Evolutionary conservation across 2,888 invertebrate genomes (phyloP).

Genomic region (Sturmia bella): DNA sequence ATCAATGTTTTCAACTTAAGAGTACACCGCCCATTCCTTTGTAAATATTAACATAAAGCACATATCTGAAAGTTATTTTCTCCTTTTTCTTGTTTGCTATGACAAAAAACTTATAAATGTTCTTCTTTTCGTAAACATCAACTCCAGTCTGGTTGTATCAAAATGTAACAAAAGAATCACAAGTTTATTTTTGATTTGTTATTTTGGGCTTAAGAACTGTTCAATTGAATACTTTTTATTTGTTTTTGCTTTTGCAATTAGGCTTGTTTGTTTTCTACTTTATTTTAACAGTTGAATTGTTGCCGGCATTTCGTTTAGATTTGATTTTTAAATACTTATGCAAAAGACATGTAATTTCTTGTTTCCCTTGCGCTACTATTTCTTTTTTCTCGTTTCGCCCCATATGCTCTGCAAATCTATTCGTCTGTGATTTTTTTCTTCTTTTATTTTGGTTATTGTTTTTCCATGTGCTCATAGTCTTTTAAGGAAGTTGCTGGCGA

Average conservation of each 20-base stretch:
- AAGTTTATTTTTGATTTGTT: slow-evolving; percentile 36
- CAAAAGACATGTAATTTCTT: slow-evolving; percentile 1
- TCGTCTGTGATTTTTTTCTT: slow-evolving; percentile 46
- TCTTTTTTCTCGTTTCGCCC: not conserved
- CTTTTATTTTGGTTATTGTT: too few relatives aligned
- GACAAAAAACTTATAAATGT: not conserved
- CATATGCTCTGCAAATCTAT: not conserved
- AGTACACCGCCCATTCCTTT: too few relatives aligned
- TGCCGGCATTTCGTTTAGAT: slow-evolving; percentile 25
- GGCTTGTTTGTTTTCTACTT: slow-evolving; percentile 42
- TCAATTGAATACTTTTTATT: slow-evolving; percentile 38
- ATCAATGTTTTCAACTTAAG: too few relatives aligned
- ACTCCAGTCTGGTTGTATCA: slow-evolving; percentile 3
- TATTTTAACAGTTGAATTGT: slow-evolving; percentile 40
- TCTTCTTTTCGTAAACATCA: slow-evolving; percentile 30
- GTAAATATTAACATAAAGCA: not conserved
- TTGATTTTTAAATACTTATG: not conserved
- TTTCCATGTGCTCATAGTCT: slow-evolving; percentile 58
- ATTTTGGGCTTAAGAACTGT: slow-evolving; percentile 12
- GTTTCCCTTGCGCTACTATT: not conserved
- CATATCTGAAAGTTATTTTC: not conserved
- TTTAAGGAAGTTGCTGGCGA: slow-evolving; percentile 18
- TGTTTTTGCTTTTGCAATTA: slow-evolving; percentile 19
- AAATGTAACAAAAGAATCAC: not conserved
- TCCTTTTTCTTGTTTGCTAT: slow-evolving; percentile 5